These are phyloP conservation scores for Aphrocallistes beatrix DNA, from an alignment of 37 sponge, comb jelly and placozoan species.

Conservation along the genomic window DNA sequence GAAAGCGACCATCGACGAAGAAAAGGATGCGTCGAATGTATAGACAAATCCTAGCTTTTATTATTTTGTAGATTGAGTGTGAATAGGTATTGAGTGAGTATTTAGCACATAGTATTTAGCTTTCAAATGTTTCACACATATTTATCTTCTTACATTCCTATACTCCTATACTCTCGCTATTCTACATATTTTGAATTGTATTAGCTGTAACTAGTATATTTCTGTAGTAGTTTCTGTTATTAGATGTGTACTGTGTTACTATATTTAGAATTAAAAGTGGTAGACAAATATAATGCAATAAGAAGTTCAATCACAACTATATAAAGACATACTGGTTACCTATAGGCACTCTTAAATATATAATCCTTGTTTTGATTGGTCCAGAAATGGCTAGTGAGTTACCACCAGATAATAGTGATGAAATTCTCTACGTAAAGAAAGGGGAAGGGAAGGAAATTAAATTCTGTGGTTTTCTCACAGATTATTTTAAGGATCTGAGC, in stretches of 20 bases:
- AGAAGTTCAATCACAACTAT: no score
- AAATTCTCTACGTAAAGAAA: no score
- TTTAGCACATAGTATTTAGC: background rate
- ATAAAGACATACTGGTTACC: no score
- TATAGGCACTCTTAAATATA: no score
- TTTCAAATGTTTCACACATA: background rate
- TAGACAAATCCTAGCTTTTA: background rate
- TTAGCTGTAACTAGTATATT: background rate
- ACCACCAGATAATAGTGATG: no score
- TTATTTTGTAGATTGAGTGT: background rate
- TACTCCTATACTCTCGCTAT: slow-evolving; percentile 15
- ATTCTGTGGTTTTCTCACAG: no score
- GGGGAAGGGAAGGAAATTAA: no score
- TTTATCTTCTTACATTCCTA: background rate
- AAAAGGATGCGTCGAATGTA: background rate
- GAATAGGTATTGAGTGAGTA: background rate
- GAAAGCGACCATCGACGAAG: background rate
- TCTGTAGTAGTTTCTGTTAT: background rate
- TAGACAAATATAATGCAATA: no score
- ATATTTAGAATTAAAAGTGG: background rate
- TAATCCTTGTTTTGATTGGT: no score
- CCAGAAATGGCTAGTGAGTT: no score
- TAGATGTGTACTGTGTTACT: background rate
- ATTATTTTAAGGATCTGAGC: no score
- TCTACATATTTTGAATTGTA: slow-evolving; percentile 3